Conservation (phyloP, 2,113 vertebrate species). For the Coturnix japonica region DNA sequence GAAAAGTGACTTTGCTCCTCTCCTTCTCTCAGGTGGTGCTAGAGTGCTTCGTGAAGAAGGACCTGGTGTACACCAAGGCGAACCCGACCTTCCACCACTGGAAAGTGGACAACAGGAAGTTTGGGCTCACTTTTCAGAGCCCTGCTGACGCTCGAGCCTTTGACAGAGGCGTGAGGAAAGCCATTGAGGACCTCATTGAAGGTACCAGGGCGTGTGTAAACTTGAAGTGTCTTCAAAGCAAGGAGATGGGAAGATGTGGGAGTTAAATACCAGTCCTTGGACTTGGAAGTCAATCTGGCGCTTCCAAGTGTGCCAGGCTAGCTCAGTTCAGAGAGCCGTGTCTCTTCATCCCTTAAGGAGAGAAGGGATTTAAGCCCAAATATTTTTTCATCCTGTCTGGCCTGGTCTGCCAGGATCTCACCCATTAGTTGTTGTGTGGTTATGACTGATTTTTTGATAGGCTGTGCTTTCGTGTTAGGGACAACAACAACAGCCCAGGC, state of each 20-base stretch:
- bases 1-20: constrained; percentile 58
- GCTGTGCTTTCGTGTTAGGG: background rate
- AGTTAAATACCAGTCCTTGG: background rate
- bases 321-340: background rate
- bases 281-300: background rate
- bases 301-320: background rate
- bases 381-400: background rate
- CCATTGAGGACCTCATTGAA: constrained; percentile 98
- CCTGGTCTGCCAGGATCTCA: background rate
- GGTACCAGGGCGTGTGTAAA: constrained; percentile 73
- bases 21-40: constrained; percentile 88
- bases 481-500: background rate
- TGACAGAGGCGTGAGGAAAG: constrained; percentile 96
- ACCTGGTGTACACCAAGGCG: constrained; percentile 97
- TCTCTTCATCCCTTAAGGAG: background rate
- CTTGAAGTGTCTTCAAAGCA: background rate
- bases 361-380: background rate
- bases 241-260: background rate
- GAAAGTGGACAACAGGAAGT: constrained; percentile 96
- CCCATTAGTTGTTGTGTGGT: background rate
- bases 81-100: constrained; percentile 99
- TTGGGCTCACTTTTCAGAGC: constrained; percentile 96
- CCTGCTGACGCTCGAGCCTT: constrained; percentile 97
- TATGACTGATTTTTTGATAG: background rate
- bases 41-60: constrained; percentile 96